A percentile compares a stretch with the other conserved stretches of the same genome.
These are phyloP conservation scores for Euzophera pinguis DNA, from an alignment of 2,888 invertebrate genomes.

Conservation along the genomic window DNA sequence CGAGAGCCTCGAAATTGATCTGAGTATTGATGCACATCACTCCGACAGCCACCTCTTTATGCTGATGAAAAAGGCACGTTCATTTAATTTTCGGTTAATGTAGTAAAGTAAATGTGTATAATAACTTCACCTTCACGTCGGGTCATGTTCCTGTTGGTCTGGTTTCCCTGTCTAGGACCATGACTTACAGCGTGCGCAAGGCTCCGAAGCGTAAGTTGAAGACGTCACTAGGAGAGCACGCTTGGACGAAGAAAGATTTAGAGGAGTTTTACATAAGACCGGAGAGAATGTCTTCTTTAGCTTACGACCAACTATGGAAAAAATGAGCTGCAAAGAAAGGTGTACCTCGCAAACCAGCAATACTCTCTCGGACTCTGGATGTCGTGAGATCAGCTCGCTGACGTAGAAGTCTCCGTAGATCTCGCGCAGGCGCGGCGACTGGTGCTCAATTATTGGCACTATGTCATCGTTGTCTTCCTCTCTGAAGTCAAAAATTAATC, in stretches of 20 bases:
- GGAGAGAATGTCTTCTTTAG: too few species aligned
- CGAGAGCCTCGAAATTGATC: constrained; percentile 79
- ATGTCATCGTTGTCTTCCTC: constrained; percentile 86
- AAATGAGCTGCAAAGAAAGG: too few species aligned
- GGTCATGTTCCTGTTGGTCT: too few species aligned
- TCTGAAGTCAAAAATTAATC: constrained; percentile 40
- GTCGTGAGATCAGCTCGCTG: constrained; percentile 81
- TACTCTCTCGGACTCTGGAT: constrained; percentile 73
- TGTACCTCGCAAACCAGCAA: constrained; percentile 80
- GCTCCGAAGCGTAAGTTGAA: too few species aligned
- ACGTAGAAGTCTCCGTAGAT: constrained; percentile 83
- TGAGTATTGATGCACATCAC: constrained; percentile 80
- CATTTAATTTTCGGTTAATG: background rate
- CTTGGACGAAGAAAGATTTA: too few species aligned
- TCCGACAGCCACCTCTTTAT: constrained; percentile 76
- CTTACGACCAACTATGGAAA: too few species aligned
- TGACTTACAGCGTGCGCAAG: too few species aligned
- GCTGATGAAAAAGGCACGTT: constrained; percentile 34
- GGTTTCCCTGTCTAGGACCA: too few species aligned
- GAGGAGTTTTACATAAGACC: too few species aligned
- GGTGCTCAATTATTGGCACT: constrained; percentile 78
- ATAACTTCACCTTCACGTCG: too few species aligned
- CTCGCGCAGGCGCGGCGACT: constrained; percentile 66
- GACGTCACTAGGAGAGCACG: too few species aligned
- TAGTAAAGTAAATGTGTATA: too few species aligned